phyloP scores from a whole-genome alignment of 2,888 invertebrate genomes.

The Trichogramma dendrolimi region DNA sequence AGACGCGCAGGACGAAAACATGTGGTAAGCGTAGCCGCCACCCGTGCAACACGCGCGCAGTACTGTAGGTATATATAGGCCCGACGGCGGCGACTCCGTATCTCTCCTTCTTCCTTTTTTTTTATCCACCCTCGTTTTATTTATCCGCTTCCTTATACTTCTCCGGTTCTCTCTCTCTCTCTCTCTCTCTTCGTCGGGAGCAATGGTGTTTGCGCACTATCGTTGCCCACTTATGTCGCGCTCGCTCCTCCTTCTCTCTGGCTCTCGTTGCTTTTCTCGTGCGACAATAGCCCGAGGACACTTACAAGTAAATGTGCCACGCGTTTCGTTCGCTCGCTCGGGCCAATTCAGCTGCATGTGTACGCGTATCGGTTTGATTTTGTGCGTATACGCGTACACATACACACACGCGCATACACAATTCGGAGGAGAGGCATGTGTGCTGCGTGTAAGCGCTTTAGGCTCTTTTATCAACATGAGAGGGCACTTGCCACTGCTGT shows the following conservation, averaged over 20 bases:
- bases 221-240: conserved; percentile 15
- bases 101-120: not conserved
- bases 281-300: conserved; percentile 47
- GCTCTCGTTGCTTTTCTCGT: conserved; percentile 35
- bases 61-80: too few relatives aligned
- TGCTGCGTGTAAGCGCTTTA: not conserved
- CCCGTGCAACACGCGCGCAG: too few relatives aligned
- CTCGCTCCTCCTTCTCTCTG: conserved; percentile 9
- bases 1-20: too few relatives aligned
- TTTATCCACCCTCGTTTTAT: conserved; percentile 2
- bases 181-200: not conserved
- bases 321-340: conserved; percentile 17
- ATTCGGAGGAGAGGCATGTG: not conserved
- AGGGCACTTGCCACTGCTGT: too few relatives aligned
- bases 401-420: too few relatives aligned
- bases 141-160: conserved; percentile 1
- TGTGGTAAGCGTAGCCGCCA: too few relatives aligned
- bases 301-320: conserved; percentile 21
- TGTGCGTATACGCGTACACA: conserved; percentile 2
- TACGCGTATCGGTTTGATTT: conserved; percentile 45
- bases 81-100: not conserved
- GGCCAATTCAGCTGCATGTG: conserved; percentile 39
- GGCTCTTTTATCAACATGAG: too few relatives aligned
- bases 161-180: not conserved
- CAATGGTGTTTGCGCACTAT: conserved; percentile 18